A percentile compares a stretch with the other conserved stretches of the same genome.
phyloP scores from a whole-genome alignment of 2,888 invertebrate genomes.

The Eudiplozoon nipponicum region DNA sequence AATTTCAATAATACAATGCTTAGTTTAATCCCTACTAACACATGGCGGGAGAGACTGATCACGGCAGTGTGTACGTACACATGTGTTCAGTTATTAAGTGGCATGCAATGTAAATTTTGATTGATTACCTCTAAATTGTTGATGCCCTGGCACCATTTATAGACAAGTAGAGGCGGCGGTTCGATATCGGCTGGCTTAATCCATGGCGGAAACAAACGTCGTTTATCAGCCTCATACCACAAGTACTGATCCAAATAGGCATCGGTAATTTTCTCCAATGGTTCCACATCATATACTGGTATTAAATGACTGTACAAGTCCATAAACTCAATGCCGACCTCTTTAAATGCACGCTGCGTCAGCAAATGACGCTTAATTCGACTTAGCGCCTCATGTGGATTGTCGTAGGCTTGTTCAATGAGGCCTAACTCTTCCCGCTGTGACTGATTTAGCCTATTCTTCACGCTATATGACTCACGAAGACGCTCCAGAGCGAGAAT shows the following conservation, averaged over 20 bases:
- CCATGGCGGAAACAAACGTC: constrained; percentile 81
- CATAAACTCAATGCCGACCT: constrained; percentile 98
- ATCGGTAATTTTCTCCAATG: constrained; percentile 91
- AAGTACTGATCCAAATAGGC: constrained; percentile 95
- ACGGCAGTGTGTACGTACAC: too few species aligned
- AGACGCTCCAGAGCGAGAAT: constrained; percentile 75
- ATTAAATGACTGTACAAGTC: constrained; percentile 90
- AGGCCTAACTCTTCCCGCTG: constrained; percentile 87
- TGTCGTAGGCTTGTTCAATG: constrained; percentile 97
- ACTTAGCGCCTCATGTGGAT: constrained; percentile 89
- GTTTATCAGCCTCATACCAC: constrained; percentile 85
- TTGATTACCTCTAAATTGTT: constrained; percentile 36
- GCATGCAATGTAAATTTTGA: too few species aligned
- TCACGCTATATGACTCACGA: constrained; percentile 89
- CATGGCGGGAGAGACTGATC: too few species aligned
- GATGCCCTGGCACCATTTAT: constrained; percentile 98
- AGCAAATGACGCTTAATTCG: constrained; percentile 91
- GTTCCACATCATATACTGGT: constrained; percentile 94
- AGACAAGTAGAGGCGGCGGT: constrained; percentile 44
- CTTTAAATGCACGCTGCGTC: constrained; percentile 87
- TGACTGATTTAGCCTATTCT: constrained; percentile 79
- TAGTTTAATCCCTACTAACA: too few species aligned
- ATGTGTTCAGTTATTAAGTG: too few species aligned
- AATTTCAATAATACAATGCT: too few species aligned
- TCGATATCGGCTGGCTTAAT: constrained; percentile 94